Base-by-base conservation (phyloP, 2,797 vertebrate species). In the Sparus aurata region DNA sequence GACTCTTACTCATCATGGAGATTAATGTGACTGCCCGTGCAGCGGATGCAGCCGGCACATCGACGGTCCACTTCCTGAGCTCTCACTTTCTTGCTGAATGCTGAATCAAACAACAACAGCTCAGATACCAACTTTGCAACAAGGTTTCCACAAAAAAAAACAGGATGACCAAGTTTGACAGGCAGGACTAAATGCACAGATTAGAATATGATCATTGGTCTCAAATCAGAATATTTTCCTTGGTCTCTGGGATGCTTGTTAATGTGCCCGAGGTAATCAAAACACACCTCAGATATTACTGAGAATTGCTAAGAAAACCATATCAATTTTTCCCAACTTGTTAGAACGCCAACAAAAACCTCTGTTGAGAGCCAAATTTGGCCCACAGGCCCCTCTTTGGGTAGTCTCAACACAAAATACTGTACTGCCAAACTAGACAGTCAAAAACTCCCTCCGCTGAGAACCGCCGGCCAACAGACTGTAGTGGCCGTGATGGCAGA, bases 281-380 rank as follows among this genome's bases (percentile, higher is more conserved):
- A 89, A 84, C 81, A 88, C 87, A 86, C 85, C 67, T 84, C 47
- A 65, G 57, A 89, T 90, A 88, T 83, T 88, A 84, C 82, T 77
- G 76, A 38, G 34, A 79, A 86, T 88, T 84, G 69, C 45, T 83
- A 85, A 90, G 74, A 81, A 88, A 85, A 83, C 57, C 23, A 20
- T 52, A 76, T 69, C 52, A 59, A 4, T 57, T 71, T 73, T 79
- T 47, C 41, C 22, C 18, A 64, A 50, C 23, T 73, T 58, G 38
- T 75, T 83, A 9, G 41, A 50, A 41, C 3, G 84, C 90, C 85
- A 89, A 83, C 16, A 59, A 76, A 86, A 89, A 88, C 61, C 3
- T 79, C 0, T 60, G 22, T 3, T 23, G 13, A 68, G 34, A 79
- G 74, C 69, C 82, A 88, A 68, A 80, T 83, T 69, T 84, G 80